These are phyloP conservation scores for Heterotilapia buettikoferi DNA, from an alignment of 2,113 vertebrate genomes.

Conservation along the genomic window DNA sequence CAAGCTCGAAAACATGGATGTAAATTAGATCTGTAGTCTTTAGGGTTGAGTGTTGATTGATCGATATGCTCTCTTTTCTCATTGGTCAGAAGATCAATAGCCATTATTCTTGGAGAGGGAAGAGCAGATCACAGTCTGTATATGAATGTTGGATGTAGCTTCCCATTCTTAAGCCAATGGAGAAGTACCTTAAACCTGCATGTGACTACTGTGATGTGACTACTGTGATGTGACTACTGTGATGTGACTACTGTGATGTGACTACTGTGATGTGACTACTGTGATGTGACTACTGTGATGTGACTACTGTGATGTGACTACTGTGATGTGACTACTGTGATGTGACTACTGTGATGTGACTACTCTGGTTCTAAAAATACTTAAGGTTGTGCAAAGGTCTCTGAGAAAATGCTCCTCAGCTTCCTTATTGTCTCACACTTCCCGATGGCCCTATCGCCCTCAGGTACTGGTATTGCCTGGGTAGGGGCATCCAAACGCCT, in stretches of 20 bases:
- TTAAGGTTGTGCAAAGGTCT: neutral
- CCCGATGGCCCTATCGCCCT: neutral
- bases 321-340: neutral
- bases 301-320: neutral
- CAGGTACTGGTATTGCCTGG: neutral
- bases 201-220: neutral
- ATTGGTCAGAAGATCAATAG: neutral
- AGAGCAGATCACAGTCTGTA: neutral
- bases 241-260: neutral
- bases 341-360: too few species aligned
- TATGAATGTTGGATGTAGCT: neutral
- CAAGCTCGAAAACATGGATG: neutral
- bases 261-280: too few species aligned
- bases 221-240: fast-evolving
- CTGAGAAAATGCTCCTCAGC: neutral
- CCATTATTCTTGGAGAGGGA: neutral
- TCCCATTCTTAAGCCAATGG: neutral
- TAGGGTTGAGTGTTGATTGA: neutral
- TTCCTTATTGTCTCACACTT: neutral
- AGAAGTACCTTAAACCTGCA: neutral
- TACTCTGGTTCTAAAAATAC: neutral
- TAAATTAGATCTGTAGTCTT: neutral
- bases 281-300: neutral
- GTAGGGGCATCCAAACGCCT: neutral
- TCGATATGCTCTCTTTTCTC: neutral